Evolutionary conservation across 2,888 invertebrate genomes (phyloP).

Genomic region (Eumerus sabulonum): DNA sequence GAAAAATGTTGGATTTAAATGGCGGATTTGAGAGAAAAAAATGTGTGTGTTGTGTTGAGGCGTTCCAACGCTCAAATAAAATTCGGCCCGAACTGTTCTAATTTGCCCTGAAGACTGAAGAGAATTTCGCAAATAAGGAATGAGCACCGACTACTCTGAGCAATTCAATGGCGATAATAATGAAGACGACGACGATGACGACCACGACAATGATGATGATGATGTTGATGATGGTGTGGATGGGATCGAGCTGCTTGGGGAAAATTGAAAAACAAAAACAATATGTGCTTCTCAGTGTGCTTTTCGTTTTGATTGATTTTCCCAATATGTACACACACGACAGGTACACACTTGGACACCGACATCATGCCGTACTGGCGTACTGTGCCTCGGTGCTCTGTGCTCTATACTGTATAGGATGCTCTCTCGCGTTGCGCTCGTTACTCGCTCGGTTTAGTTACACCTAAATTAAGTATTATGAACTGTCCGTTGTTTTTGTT

Average conservation of each 20-base stretch:
- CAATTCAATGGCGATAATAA: slow-evolving; percentile 29
- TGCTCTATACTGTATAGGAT: slow-evolving; percentile 6
- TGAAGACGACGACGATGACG: too few relatives aligned
- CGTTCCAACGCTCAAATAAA: slow-evolving; percentile 67
- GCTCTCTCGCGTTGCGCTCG: slow-evolving; percentile 24
- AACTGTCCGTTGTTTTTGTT: slow-evolving; percentile 43
- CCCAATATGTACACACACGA: slow-evolving; percentile 45
- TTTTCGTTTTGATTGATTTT: slow-evolving; percentile 63
- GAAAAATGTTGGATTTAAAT: slow-evolving; percentile 69
- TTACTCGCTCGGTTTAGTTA: slow-evolving; percentile 34
- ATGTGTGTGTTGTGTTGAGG: slow-evolving; percentile 67
- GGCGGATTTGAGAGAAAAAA: slow-evolving; percentile 69
- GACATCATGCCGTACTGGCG: neutral
- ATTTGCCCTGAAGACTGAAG: slow-evolving; percentile 68
- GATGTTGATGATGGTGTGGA: slow-evolving; percentile 23
- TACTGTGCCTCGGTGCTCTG: slow-evolving; percentile 25
- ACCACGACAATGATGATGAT: slow-evolving; percentile 38
- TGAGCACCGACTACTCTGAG: slow-evolving; percentile 45
- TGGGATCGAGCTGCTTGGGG: slow-evolving; percentile 53
- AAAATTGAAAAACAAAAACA: slow-evolving; percentile 21
- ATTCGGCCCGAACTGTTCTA: slow-evolving; percentile 67
- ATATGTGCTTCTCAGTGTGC: slow-evolving; percentile 29
- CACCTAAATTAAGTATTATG: slow-evolving; percentile 64
- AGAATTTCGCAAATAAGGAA: slow-evolving; percentile 53
- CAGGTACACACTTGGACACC: slow-evolving; percentile 13